Conservation (phyloP, 1,140 invertebrate genomes). For the Druon quercuslanigerum region DNA sequence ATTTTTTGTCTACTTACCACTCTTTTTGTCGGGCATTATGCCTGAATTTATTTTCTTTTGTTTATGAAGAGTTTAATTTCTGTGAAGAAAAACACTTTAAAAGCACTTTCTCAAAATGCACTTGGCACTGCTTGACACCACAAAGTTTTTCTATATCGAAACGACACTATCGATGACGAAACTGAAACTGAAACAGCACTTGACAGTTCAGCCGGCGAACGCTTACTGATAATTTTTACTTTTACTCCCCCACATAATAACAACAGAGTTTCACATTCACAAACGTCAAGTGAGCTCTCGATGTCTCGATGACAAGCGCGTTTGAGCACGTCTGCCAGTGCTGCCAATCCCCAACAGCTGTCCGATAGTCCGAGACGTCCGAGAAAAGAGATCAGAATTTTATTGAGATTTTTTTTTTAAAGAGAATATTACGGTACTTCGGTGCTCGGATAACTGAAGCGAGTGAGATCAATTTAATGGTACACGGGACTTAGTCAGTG, state of each 20-base stretch:
- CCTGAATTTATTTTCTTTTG: not conserved
- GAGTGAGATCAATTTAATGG: not conserved
- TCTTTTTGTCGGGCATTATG: slow-evolving; percentile 49
- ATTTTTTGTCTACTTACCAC: slow-evolving; percentile 35
- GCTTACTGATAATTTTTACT: slow-evolving; percentile 47
- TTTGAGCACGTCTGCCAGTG: not conserved
- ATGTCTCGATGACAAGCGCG: too few species aligned
- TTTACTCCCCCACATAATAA: slow-evolving; percentile 32
- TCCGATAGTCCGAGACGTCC: not conserved
- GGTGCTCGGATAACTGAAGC: not conserved
- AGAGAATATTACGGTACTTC: not conserved
- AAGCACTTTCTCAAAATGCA: slow-evolving; percentile 22
- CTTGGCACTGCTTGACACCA: not conserved
- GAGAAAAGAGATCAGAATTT: not conserved
- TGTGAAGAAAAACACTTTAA: slow-evolving; percentile 6
- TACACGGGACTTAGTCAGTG: not conserved
- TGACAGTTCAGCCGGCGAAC: slow-evolving; percentile 51
- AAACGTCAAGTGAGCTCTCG: not conserved
- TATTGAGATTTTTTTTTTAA: not conserved
- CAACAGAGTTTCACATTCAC: not conserved
- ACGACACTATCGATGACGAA: not conserved
- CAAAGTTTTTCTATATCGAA: not conserved
- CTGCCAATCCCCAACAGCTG: too few species aligned
- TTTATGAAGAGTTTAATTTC: not conserved
- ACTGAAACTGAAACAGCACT: not conserved